phyloP scores from a whole-genome alignment of 1,140 invertebrate genomes.

The Triops cancriformis region DNA sequence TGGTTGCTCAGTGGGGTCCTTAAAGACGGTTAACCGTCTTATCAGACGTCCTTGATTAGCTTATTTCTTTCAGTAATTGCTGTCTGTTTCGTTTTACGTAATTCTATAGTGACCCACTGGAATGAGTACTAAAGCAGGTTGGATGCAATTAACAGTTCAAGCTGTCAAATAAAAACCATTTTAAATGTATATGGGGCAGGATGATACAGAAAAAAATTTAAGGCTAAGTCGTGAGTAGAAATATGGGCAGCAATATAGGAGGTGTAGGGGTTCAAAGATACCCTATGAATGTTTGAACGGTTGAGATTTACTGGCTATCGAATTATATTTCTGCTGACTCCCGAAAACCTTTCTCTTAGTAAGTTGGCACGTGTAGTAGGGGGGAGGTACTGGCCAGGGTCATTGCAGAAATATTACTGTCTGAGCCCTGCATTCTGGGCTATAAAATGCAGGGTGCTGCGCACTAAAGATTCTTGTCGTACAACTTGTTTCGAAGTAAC shows the following conservation, averaged over 20 bases:
- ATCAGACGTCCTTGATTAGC: too few species aligned
- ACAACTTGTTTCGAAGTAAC: background rate
- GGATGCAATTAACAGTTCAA: too few species aligned
- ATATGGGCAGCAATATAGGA: background rate
- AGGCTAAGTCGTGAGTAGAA: background rate
- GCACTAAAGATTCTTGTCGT: constrained; percentile 6
- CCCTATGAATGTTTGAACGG: background rate
- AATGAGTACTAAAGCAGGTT: too few species aligned
- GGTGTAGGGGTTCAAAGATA: background rate
- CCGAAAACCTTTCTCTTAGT: too few species aligned
- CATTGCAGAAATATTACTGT: background rate
- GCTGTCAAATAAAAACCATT: too few species aligned
- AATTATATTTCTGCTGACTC: background rate
- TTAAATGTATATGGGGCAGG: background rate
- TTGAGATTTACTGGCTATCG: too few species aligned
- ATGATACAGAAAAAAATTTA: background rate
- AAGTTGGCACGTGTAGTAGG: background rate
- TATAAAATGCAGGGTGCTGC: background rate
- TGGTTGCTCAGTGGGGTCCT: too few species aligned
- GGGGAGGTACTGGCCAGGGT: background rate
- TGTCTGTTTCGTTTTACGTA: too few species aligned
- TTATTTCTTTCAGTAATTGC: background rate
- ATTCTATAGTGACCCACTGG: too few species aligned
- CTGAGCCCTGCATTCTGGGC: background rate
- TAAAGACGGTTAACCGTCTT: too few species aligned